Base-by-base conservation (phyloP, 2,113 vertebrate species). In the Carassius carassius region DNA sequence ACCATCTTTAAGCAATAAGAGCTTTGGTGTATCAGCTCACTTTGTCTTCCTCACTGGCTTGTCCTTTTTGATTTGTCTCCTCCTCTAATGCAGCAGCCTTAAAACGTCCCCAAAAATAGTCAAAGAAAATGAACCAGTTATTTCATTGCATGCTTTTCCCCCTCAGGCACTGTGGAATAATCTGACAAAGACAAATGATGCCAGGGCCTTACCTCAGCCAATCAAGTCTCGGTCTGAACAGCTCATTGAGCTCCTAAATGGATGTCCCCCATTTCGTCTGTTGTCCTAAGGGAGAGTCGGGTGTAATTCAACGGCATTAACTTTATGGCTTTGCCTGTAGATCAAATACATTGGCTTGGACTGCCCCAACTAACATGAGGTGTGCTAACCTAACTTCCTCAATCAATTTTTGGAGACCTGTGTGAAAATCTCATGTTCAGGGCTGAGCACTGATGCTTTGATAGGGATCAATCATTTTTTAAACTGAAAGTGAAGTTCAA, bases 221-320 rank as follows among this genome's bases (percentile, higher is more conserved):
- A 92, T 94, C 89, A 91, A 93, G 91, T 91, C 29, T 89, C 90
- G 76, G 89, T 78, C 81, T 73, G 82, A 84, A 89, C 90, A 92
- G 89, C 93, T 94, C 93, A 93, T 95, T 94, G 91, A 94, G 93
- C 93, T 92, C 89, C 90, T 92, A 92, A 92, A 90, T 65, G 63
- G 92, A 93, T 90, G 90, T 84, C 87, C 92, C 89, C 90, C 90
- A 86, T 89, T 89, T 90, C 80, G 86, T 90, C 84, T 82, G 87
- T 87, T 89, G 91, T 92, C 92, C 89, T n/a, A 74, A 32, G 85
- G 92, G 90, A 89, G 83, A 51, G 74, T 58, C 9, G 60, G 47
- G 37, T 81, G 60, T 76, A 76, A 86, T 84, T 37, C 63, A 60
- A 23, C 8, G 29, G 51, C 60, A 88, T 84, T 81, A 82, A 81